Conservation (phyloP, 2,113 vertebrate genomes). For the Myiozetetes cayanensis region DNA sequence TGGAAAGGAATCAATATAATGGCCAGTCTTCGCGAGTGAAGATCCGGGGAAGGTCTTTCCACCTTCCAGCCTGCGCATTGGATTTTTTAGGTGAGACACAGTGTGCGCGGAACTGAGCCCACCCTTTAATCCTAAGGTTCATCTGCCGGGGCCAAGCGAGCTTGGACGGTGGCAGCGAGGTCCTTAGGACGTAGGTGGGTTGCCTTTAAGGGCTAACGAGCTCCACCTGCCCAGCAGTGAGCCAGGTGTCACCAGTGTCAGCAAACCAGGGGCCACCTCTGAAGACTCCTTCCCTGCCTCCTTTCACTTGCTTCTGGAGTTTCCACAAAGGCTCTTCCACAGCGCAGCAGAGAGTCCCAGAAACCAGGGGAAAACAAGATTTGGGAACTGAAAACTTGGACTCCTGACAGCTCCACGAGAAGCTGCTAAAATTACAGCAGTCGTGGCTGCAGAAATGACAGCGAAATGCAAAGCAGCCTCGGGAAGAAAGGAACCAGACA, state of each 20-base stretch:
- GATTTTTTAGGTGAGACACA: no score
- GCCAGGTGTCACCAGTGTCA: neutral
- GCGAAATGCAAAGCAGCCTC: neutral
- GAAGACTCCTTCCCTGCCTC: neutral
- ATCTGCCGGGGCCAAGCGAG: no score
- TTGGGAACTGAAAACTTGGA: neutral
- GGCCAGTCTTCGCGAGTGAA: no score
- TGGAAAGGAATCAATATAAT: neutral
- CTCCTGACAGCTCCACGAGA: neutral
- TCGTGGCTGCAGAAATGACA: neutral
- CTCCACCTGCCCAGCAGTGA: accelerated
- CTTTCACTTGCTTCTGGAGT: no score
- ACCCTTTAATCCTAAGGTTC: no score
- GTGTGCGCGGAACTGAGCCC: no score
- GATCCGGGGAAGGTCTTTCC: no score
- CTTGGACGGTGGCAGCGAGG: no score
- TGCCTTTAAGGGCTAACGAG: no score
- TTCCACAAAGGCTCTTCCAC: neutral
- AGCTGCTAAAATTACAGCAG: neutral
- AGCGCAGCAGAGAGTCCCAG: neutral
- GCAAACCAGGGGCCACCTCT: neutral
- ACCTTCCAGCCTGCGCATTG: no score
- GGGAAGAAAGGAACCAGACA: neutral
- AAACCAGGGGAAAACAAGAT: neutral
- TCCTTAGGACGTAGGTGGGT: no score